A percentile compares a stretch with the other conserved stretches of the same genome.
These are phyloP conservation scores for Kryphioiulus occultus DNA, from an alignment of 2,888 invertebrate species.

Conservation along the genomic window DNA sequence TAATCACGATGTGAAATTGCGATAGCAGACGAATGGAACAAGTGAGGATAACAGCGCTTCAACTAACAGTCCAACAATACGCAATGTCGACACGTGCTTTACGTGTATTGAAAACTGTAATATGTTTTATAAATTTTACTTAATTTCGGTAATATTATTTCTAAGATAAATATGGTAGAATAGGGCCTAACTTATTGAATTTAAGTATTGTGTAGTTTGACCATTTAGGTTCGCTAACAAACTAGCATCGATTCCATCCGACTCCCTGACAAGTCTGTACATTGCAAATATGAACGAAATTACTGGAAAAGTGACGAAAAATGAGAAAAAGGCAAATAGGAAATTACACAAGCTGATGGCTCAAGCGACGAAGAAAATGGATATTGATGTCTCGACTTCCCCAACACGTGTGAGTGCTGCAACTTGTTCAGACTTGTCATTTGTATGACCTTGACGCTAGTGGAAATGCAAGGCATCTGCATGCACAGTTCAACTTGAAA, in stretches of 20 bases:
- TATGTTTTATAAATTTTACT: neutral
- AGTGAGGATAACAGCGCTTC: neutral
- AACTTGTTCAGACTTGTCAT: neutral
- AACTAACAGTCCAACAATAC: neutral
- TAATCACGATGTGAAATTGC: neutral
- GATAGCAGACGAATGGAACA: neutral
- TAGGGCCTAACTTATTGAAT: no score
- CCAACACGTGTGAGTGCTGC: neutral
- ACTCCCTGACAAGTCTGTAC: no score
- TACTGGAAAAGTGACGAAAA: neutral
- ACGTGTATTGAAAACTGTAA: neutral
- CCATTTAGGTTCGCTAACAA: no score
- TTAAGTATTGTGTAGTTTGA: no score
- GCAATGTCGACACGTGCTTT: neutral
- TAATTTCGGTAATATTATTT: neutral
- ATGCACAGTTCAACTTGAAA: no score
- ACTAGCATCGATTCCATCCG: neutral
- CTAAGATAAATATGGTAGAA: no score
- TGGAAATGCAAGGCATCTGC: no score
- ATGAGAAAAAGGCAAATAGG: neutral
- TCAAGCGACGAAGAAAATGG: neutral
- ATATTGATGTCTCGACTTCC: neutral
- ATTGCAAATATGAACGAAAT: neutral
- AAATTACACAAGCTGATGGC: neutral
- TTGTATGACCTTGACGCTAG: neutral